phyloP scores from a whole-genome alignment of 1,140 invertebrate genomes.

The Pantala flavescens region DNA sequence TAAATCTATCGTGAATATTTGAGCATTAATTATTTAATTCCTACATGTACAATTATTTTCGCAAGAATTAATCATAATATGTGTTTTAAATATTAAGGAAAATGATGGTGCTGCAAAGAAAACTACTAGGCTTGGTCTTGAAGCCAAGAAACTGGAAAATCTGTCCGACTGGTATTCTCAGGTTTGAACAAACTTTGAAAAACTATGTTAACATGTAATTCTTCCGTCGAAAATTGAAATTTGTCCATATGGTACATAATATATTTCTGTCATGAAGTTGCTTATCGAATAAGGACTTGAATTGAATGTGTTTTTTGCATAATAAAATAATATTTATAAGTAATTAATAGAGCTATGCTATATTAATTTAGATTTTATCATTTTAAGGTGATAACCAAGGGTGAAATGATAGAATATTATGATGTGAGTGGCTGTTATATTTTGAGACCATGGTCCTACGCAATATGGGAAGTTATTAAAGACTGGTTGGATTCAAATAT shows the following conservation, averaged over 20 bases:
- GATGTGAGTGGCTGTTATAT: constrained; percentile 99
- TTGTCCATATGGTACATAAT: no score
- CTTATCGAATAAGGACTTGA: no score
- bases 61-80: no score
- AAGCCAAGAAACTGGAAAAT: constrained; percentile 86
- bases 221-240: background rate
- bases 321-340: no score
- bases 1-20: no score
- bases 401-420: constrained; percentile 98
- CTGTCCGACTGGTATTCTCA: constrained; percentile 98
- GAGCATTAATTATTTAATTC: no score
- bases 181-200: constrained; percentile 20
- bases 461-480: constrained; percentile 92
- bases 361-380: no score
- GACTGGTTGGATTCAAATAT: constrained; percentile 84
- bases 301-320: no score
- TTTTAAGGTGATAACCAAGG: constrained; percentile 72
- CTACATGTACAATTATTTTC: no score
- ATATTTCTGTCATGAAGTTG: no score
- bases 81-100: background rate
- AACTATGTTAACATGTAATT: background rate
- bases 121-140: constrained; percentile 83
- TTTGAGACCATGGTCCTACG: constrained; percentile 88
- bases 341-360: no score
- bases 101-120: constrained; percentile 53